Base-by-base conservation (phyloP, 1,140 invertebrate genomes). In the Temnothorax longispinosus region DNA sequence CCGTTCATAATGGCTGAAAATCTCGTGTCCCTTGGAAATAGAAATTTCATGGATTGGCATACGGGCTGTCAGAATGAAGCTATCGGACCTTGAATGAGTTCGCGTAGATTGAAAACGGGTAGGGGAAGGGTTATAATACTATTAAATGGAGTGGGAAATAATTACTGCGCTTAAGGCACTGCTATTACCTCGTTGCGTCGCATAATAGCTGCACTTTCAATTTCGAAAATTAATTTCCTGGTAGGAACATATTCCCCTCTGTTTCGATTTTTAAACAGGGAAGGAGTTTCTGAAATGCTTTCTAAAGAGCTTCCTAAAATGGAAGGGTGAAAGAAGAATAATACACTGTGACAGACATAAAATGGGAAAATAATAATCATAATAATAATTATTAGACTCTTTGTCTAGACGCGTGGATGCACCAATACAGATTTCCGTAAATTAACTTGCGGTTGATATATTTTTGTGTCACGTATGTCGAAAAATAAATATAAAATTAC, bases 11-110 rank as follows among this genome's bases (percentile, higher is more conserved):
- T 84, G 41, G 41, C 27, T 74, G 80, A 75, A 50, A 84, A 84
- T 84, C 72, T 75, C 65, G 41, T 75, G 38, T 44, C 35, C n/a
- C 21, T 72, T 69, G 65, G 41, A 84, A 84, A 84, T 60, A 75
- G 80, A 74, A 84, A 84, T 84, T 60, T 60, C 54, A 84, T 75
- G 80, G 80, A 74, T 75, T 75, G 80, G 41, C 41, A 60, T 74
- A 75, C 69, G 54, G 32, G 13, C 44, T 75, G 41, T 71, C 65
- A 71, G 47, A 56, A 72, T 32, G 78, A 56, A 72, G 38, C 78
- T 81, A 71, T 81, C 65, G 47, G 64, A 71, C 35, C 64, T 71
- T 54, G 64, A 72, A 60, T 74, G 41, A 84, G 52, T 60, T 84
- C 44, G 10, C 32, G 69, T n/a, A 47, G 44, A 75, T 69, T 65